These are phyloP conservation scores for Leptoteleia sp. DNA, from an alignment of 1,140 invertebrate genomes.

Conservation along the genomic window DNA sequence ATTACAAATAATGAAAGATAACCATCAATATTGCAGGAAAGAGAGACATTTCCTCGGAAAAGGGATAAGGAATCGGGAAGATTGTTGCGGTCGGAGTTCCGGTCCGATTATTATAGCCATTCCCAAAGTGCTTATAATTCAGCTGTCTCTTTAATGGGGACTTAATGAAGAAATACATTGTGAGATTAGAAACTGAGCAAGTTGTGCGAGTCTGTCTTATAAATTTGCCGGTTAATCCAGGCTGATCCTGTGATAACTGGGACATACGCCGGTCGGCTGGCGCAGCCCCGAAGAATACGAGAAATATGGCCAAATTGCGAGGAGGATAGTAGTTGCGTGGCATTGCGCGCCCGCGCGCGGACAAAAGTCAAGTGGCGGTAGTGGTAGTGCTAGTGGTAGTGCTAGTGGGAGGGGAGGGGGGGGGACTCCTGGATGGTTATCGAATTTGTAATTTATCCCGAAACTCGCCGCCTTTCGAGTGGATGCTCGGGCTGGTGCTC, in stretches of 20 bases:
- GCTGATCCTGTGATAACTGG: slow-evolving; percentile 76
- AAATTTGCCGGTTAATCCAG: slow-evolving; percentile 75
- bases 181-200: slow-evolving; percentile 74
- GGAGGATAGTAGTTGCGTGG: slow-evolving; percentile 73
- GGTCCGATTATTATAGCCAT: slow-evolving; percentile 38
- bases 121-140: slow-evolving; percentile 59
- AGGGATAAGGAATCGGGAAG: no score
- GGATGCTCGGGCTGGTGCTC: slow-evolving; percentile 63
- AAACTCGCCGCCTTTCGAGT: slow-evolving; percentile 58
- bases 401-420: slow-evolving; percentile 6
- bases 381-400: no score
- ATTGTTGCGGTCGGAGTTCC: slow-evolving; percentile 1
- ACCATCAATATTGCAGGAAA: no score
- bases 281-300: slow-evolving; percentile 47
- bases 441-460: slow-evolving; percentile 71
- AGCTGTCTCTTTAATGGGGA: slow-evolving; percentile 50
- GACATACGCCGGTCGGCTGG: slow-evolving; percentile 74
- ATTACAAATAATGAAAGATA: no score
- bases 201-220: slow-evolving; percentile 65
- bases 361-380: no score
- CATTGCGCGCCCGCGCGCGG: slow-evolving; percentile 23
- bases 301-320: slow-evolving; percentile 71
- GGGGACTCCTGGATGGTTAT: slow-evolving; percentile 52
- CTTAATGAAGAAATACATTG: slow-evolving; percentile 63
- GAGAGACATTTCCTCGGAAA: no score